Evolutionary conservation across 2,113 vertebrate genomes (phyloP).

Genomic region (Piprites chloris): DNA sequence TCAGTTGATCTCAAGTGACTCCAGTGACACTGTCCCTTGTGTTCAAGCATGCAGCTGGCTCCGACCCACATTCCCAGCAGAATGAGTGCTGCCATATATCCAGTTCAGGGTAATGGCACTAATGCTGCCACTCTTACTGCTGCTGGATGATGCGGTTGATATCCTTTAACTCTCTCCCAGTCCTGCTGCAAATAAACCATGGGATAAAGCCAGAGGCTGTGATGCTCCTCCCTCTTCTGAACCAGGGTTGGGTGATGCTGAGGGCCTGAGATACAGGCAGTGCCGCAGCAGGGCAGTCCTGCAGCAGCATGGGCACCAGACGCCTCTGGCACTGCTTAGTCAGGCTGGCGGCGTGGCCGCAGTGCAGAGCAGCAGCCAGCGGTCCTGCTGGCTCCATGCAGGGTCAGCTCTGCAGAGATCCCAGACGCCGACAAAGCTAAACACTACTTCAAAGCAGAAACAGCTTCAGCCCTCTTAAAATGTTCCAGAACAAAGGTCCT

Average conservation of each 20-base stretch:
- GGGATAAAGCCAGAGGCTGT: neutral
- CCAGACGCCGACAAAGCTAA: neutral
- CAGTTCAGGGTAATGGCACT: neutral
- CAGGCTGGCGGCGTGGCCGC: accelerated
- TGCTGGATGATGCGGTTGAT: neutral
- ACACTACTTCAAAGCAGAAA: neutral
- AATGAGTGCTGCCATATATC: neutral
- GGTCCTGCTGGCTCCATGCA: neutral
- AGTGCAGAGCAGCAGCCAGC: neutral
- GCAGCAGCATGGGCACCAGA: neutral
- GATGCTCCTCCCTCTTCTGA: neutral
- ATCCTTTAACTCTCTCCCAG: neutral
- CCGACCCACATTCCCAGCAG: neutral
- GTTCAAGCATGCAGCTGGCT: neutral
- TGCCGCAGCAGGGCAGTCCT: neutral
- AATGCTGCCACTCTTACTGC: neutral
- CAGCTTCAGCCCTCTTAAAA: neutral
- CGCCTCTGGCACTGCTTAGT: neutral
- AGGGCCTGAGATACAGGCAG: neutral
- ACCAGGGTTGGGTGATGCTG: neutral
- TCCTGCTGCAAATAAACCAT: neutral
- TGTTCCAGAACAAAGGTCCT: neutral
- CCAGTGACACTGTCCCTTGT: neutral
- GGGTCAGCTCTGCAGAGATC: neutral
- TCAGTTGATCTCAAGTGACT: neutral